Evolutionary conservation across 2,888 invertebrate species (phyloP).

Genomic region (Rotaria socialis): DNA sequence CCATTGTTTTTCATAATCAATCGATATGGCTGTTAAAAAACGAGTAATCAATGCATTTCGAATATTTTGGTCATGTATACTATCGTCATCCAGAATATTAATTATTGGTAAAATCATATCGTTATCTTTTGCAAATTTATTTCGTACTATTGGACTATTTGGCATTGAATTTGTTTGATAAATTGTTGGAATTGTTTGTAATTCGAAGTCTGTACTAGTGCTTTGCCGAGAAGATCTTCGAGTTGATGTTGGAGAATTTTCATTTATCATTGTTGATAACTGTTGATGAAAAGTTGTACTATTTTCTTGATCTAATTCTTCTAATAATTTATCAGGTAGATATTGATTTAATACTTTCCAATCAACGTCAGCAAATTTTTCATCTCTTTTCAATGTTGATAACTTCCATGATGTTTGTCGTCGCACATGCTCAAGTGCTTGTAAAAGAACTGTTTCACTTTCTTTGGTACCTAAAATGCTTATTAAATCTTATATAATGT

Average conservation of each 20-base stretch:
- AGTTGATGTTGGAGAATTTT: no score
- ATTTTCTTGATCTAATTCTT: background rate
- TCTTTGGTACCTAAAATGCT: background rate
- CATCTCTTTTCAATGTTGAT: background rate
- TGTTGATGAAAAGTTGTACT: background rate
- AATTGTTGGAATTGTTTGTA: no score
- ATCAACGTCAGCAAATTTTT: background rate
- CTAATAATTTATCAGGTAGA: background rate
- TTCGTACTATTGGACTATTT: no score
- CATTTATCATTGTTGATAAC: background rate
- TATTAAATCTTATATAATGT: background rate
- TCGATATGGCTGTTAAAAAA: background rate
- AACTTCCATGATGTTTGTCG: background rate
- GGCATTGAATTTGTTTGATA: no score
- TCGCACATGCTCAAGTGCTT: background rate
- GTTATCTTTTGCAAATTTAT: no score
- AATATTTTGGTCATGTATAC: background rate
- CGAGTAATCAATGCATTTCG: background rate
- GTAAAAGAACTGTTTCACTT: background rate
- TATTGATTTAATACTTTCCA: background rate
- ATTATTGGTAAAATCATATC: no score
- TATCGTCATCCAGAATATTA: no score
- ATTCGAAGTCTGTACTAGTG: no score
- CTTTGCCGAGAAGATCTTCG: no score
- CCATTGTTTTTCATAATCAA: constrained; percentile 30